phyloP scores from a whole-genome alignment of 2,888 invertebrate genomes.

The Ormia ochracea region DNA sequence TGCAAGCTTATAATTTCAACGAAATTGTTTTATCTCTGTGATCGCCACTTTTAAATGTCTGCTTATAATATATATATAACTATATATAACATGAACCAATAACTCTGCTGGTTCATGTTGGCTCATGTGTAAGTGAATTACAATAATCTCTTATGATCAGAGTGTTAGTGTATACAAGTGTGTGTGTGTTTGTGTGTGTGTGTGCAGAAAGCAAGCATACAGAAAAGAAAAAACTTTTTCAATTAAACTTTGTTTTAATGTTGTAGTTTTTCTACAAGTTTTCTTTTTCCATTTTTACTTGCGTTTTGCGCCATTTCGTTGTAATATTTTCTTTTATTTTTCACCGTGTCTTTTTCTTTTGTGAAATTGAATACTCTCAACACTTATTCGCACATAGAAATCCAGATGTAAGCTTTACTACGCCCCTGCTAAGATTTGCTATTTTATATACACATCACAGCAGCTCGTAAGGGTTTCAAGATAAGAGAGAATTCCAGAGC shows the following conservation, averaged over 20 bases:
- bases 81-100: conserved; percentile 2
- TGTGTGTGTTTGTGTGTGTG: background rate
- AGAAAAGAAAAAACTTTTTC: conserved; percentile 51
- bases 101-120: background rate
- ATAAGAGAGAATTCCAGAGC: too few species aligned
- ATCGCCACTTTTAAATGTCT: background rate
- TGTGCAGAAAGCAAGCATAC: background rate
- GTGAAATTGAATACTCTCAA: conserved; percentile 17
- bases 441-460: too few species aligned
- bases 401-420: too few species aligned
- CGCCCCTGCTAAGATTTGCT: too few species aligned
- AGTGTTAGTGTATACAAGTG: background rate
- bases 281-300: background rate
- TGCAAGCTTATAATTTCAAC: background rate
- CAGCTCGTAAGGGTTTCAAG: too few species aligned
- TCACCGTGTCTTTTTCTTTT: conserved; percentile 13
- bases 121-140: background rate
- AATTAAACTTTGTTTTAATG: conserved; percentile 59
- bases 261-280: conserved; percentile 30
- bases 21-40: background rate
- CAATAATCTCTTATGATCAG: background rate
- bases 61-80: too few species aligned
- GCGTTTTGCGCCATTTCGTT: background rate
- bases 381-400: background rate
- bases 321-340: conserved; percentile 26